Evolutionary conservation across 2,888 invertebrate species (phyloP).

Genomic region (Phyllotreta striolata): DNA sequence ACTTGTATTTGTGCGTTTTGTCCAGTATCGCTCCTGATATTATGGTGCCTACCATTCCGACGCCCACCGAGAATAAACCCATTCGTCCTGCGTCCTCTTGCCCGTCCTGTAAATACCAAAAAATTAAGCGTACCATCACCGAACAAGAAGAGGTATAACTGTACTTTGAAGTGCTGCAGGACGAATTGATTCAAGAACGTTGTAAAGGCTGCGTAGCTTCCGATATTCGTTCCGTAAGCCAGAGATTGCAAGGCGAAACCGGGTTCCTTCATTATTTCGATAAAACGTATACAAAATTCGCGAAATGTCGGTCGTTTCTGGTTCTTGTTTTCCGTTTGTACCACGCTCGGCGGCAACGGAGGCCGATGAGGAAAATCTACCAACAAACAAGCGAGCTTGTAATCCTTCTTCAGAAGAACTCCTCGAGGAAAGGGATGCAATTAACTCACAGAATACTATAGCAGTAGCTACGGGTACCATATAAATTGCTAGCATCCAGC

Average conservation of each 20-base stretch:
- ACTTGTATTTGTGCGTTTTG: slow-evolving; percentile 92
- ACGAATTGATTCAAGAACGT: slow-evolving; percentile 91
- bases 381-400: neutral
- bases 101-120: slow-evolving; percentile 60
- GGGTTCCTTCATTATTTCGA: slow-evolving; percentile 72
- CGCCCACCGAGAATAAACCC: slow-evolving; percentile 85
- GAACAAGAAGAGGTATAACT: no score
- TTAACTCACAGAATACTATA: slow-evolving; percentile 40
- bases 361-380: slow-evolving; percentile 68
- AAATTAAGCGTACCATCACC: slow-evolving; percentile 17
- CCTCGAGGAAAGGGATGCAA: neutral
- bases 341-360: slow-evolving; percentile 64
- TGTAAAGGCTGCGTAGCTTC: slow-evolving; percentile 93
- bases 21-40: slow-evolving; percentile 88
- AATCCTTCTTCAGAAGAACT: no score
- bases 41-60: slow-evolving; percentile 90
- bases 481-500: slow-evolving; percentile 65
- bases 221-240: slow-evolving; percentile 94
- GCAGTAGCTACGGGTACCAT: slow-evolving; percentile 57
- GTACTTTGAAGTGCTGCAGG: slow-evolving; percentile 78
- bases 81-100: slow-evolving; percentile 85
- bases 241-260: slow-evolving; percentile 81
- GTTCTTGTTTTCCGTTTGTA: slow-evolving; percentile 61
- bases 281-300: slow-evolving; percentile 70
- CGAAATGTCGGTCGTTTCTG: slow-evolving; percentile 30